Percentiles rank a stretch among this genome's conserved stretches.
Evolutionary conservation across 2,113 vertebrate genomes (phyloP).

Genomic region (Fregetta grallaria): DNA sequence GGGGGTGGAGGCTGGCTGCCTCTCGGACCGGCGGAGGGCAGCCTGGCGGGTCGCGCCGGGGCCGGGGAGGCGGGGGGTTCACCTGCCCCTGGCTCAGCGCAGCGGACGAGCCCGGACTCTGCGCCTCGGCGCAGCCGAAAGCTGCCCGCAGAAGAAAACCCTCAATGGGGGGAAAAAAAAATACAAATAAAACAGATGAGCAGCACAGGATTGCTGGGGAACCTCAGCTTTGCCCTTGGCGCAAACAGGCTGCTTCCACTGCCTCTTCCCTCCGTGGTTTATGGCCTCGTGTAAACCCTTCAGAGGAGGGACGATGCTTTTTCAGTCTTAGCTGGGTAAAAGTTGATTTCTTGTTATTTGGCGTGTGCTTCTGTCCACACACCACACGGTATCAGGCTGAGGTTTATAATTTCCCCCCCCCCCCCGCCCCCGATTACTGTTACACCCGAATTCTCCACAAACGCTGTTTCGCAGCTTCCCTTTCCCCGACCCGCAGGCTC

Average conservation of each 20-base stretch:
- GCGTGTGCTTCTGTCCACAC: not conserved
- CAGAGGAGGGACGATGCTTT: not conserved
- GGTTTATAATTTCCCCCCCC: no score
- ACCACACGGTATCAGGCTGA: fast-evolving
- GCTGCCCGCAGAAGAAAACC: not conserved
- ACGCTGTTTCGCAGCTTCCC: fast-evolving
- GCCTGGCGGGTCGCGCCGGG: not conserved
- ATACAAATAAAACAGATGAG: not conserved
- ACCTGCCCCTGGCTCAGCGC: not conserved
- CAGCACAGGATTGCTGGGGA: not conserved
- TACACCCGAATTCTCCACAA: not conserved
- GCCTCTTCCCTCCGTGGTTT: not conserved
- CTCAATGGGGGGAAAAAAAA: no score
- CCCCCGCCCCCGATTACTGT: fast-evolving
- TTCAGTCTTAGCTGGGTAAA: not conserved
- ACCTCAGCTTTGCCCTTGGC: not conserved
- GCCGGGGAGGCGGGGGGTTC: not conserved
- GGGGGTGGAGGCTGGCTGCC: not conserved
- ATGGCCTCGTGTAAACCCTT: not conserved
- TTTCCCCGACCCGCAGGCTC: not conserved
- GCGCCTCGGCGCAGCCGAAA: not conserved
- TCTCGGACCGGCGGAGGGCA: not conserved
- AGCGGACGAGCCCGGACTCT: no score
- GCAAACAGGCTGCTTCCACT: not conserved
- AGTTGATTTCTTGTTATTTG: not conserved